Evolutionary conservation across 2,888 invertebrate species (phyloP), one percentile per base, ranked within the genome.

Genomic region (Lydus trimaculatus): DNA sequence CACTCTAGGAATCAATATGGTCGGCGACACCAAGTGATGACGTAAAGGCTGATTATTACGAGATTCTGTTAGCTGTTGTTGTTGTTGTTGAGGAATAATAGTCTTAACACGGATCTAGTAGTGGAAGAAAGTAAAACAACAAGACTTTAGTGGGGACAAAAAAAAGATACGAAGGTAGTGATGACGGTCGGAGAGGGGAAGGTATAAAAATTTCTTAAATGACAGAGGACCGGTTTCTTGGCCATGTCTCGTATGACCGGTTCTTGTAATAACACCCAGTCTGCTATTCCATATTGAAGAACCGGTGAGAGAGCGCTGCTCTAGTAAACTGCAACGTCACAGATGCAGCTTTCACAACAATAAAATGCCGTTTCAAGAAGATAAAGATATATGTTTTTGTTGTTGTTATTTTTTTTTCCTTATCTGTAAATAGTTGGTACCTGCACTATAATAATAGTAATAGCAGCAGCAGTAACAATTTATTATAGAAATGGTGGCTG

Each of bases 141-240:
- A 48, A 6, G 6, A 23, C 15, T 6, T 5, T 52, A 25, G n/a
- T n/a, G n/a, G n/a, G n/a, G n/a, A n/a, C n/a, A n/a, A n/a, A n/a
- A 43, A 17, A 43, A 43, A n/a, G 7, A 39, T 4, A 39, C 7
- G 6, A 7, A 17, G 43, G n/a, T 43, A 17, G 7, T 43, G 43
- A 4, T 36, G 36, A 15, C 13, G 36, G 13, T 33, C 33, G 33
- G 33, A 9, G 33, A 11, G 9, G 1, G 8, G 33, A 9, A 11
- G 43, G 43, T 11, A 43, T 3, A 25, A 48, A 52, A 52, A 52
- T 52, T 52, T 52, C 52, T 52, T 52, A 52, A 39, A 33, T 39
- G 61, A 33, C 36, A 39, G n/a, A n/a, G 48, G 69, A 78, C 78
- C 72, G 78, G 76, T 76, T 78, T 72, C 66, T 73, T 71, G 63